Percentiles rank a stretch among this genome's conserved stretches.
Evolutionary conservation across 2,888 invertebrate genomes (phyloP).

Genomic region (Rapana venosa): DNA sequence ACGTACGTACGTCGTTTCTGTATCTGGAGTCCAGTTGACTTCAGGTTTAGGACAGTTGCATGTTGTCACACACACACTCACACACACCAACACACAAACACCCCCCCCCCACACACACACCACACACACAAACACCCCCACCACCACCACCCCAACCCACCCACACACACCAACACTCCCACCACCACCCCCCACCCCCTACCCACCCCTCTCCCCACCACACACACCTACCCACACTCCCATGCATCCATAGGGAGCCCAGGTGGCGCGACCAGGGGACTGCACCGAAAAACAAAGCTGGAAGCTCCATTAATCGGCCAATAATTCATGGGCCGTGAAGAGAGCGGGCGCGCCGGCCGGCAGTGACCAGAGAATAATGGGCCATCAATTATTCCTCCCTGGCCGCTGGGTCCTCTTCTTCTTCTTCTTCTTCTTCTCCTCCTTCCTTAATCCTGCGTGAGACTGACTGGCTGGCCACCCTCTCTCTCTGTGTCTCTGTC

Average conservation of each 20-base stretch:
- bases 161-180: background rate
- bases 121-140: too few species aligned
- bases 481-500: background rate
- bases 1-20: too few species aligned
- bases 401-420: background rate
- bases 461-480: background rate
- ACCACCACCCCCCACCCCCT: background rate
- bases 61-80: background rate
- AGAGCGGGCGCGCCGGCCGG: background rate
- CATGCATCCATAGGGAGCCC: background rate
- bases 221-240: background rate
- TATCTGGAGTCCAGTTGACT: too few species aligned
- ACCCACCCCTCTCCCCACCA: background rate
- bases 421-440: background rate
- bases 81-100: constrained; percentile 29
- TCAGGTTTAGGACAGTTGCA: too few species aligned
- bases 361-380: constrained; percentile 20
- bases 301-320: constrained; percentile 15
- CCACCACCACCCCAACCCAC: background rate
- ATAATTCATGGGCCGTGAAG: constrained; percentile 28
- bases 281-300: constrained; percentile 23
- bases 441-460: background rate
- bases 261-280: background rate
- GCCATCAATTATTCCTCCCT: constrained; percentile 14
- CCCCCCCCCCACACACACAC: background rate